Base-by-base conservation (phyloP, 2,113 vertebrate genomes). In the Psettodes erumei region DNA sequence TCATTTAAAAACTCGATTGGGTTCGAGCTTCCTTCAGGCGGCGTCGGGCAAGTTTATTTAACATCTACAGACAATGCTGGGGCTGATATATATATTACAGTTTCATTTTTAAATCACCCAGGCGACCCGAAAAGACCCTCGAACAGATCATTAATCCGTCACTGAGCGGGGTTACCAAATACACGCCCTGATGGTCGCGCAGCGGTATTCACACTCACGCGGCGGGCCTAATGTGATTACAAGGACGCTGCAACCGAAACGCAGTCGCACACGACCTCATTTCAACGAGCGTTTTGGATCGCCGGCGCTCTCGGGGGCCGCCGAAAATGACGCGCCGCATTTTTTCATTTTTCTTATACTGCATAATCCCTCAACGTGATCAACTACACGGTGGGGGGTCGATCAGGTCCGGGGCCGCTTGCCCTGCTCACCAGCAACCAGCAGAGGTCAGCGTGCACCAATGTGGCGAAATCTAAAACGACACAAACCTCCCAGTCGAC, bases 151-250 rank as follows among this genome's bases (percentile, higher is more conserved):
- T 19, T 42, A 47, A 13, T 73, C 32, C 4, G 16, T 48, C 43
- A 15, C 27, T 6, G 30, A 59, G 30, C 66, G 38, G 10, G 8
- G 54, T 70, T 27, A 18, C 8, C 30, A 2, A 19, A n/a, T 9
- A 13, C 13, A 35, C 23, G 37, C 35, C 48, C 37, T 28, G 35
- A 30, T 21, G 65, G 21, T 30, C 30, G 35, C 76, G 59, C 60
- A 51, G 67, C 0, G 0, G 62, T 48, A 47, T 73, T 38, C 54
- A 37, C 2, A 21, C 51, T 43, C 38, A 59, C 1, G 3, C 30
- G 5, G 50, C 64, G 37, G 35, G 45, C 64, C 23, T 58, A 59
- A 65, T 21, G 65, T 35, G 16, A 60, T 60, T 35, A 62, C 47
- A 54, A 30, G 23, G 23, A 11, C 23, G 11, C 71, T 75, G 51